phyloP scores from a whole-genome alignment of 2,113 vertebrate species.

The Raja brachyura region DNA sequence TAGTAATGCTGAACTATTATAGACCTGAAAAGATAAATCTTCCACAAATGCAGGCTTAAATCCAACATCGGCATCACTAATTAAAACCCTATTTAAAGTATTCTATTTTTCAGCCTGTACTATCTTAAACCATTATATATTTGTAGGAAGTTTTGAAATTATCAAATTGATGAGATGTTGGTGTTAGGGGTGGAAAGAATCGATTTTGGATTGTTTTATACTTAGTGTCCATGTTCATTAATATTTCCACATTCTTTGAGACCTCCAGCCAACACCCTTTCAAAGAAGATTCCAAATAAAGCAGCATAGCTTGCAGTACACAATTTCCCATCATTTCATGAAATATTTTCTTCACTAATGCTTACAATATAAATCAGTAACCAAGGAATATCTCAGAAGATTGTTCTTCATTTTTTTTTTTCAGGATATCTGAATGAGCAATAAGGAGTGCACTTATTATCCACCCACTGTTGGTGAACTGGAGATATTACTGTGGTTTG shows the following conservation, averaged over 20 bases:
- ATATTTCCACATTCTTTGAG: neutral
- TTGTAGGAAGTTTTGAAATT: neutral
- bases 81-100: too few relatives aligned
- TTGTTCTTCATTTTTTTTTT: neutral
- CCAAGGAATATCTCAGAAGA: neutral
- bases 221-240: neutral
- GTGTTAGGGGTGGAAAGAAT: neutral
- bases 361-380: neutral
- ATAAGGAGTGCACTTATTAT: neutral
- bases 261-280: neutral
- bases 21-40: too few relatives aligned
- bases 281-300: neutral
- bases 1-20: too few relatives aligned
- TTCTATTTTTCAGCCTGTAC: too few relatives aligned
- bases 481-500: neutral
- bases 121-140: neutral
- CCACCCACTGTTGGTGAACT: neutral
- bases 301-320: neutral
- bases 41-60: too few relatives aligned
- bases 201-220: neutral
- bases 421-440: neutral
- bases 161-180: neutral
- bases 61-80: too few relatives aligned
- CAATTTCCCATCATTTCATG: neutral
- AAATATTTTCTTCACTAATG: neutral